Evolutionary conservation across 1,140 invertebrate genomes (phyloP), one percentile per base, ranked within the genome.

Genomic region (Acromyrmex charruanus): DNA sequence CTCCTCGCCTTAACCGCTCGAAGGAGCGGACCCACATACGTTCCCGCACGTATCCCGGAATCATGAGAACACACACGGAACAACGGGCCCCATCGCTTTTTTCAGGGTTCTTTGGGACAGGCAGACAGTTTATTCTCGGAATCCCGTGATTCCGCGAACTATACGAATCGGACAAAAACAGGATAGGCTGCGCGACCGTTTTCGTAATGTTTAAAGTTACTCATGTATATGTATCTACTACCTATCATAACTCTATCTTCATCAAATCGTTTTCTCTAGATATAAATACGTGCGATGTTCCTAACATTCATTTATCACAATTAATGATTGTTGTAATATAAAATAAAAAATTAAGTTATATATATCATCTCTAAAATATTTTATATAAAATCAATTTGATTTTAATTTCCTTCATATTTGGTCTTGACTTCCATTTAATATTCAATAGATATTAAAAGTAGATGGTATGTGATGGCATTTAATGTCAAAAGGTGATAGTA

Each of bases 1-100:
- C 87, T 63, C 75, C 21, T 65, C 28, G 65, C 66, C 39, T 85
- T 88, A 90, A 90, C 80, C 87, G 71, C 65, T 61, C 66, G 68
- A 61, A 85, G 82, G 84, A 81, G 44, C 65, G 61, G 55, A 58
- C 39, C 79, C 53, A 25, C 65, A 28, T 66, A 49, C 51, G 53
- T 53, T 79, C 71, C 39, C 58, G 79, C 55, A 21, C 21, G 55
- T 77, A 87, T 75, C 5, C 51, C 35, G 51, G 77, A 87, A 90
- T 90, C 69, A 77, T 84, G 35, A 63, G 71, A 84, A 61, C 69
- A 28, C 28, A 75, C 18, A 35, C 66, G 66, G 79, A 82, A 61
- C 39, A 51, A 25, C 18, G 80, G 10, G n/a, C 80, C 39, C 6
- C 12, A 0, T 25, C 12, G n/a, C 35, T 49, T 82, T 82, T 72